Base-by-base conservation (phyloP, 2,888 invertebrate genomes). In the Dynastes maya region DNA sequence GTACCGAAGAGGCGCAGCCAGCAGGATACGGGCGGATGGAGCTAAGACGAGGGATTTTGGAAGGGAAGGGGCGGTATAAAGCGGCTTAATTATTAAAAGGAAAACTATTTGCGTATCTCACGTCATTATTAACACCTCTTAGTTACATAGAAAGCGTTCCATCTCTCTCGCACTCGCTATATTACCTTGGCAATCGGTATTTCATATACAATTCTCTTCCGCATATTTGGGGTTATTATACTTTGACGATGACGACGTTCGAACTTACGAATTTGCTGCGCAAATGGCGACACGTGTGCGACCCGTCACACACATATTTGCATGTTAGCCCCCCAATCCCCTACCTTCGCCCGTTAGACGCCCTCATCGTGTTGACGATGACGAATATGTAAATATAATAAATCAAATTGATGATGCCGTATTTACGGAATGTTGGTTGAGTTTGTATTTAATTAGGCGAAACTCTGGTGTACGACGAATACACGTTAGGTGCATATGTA, bases 321-420 rank as follows among this genome's bases (percentile, higher is more conserved):
- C 37, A 27, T 40, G 6, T 58, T 58, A 51, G 53, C 29, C 16
- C 11, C 13, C 16, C 67, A 6, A 32, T 32, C 22, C 22, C 45
- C 9, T 32, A 37, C 27, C 27, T 1, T 11, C 45, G 9, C 16
- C 49, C 16, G 11, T 37, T 5, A 37, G 16, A 22, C 22, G 16
- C 45, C 32, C 32, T 37, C 64, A 49, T 11, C 9, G 13, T 27
- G 32, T 68, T 68, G 51, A 72, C 37, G 72, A 72, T 72, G 72
- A 72, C 72, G 72, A 72, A 72, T 72, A 61, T 72, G 72, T 72
- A 72, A 72, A 72, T 72, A 72, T 72, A 72, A 72, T 72, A 72
- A 72, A 72, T 72, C 72, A 72, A 72, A 72, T 72, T 40, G 72
- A 72, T 58, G 55, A 72, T 72, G 58, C 58, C 37, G 72, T 72